Conservation (phyloP, 2,113 vertebrate genomes). For the Corythornis madagascariensis region DNA sequence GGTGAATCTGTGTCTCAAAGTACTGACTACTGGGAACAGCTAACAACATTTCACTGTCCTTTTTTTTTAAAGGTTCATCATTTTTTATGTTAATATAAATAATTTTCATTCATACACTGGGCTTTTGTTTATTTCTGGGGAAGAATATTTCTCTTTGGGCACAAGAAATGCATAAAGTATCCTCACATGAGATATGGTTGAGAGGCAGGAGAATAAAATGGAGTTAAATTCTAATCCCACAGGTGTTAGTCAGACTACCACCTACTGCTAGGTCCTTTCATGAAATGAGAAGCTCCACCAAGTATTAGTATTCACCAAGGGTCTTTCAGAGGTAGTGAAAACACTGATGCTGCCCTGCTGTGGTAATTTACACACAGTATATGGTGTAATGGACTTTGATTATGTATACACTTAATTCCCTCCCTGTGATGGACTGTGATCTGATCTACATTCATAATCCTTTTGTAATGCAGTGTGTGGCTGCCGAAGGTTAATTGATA, state of each 20-base stretch:
- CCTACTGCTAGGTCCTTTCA: not conserved
- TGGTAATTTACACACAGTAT: conserved; percentile 28
- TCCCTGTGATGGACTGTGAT: conserved; percentile 51
- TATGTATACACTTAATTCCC: conserved; percentile 53
- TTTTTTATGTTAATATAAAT: not conserved
- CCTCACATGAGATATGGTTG: not conserved
- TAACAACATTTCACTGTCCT: conserved; percentile 25
- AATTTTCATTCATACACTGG: not conserved
- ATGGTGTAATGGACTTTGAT: conserved; percentile 45
- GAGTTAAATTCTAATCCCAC: not conserved
- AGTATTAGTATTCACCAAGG: not conserved
- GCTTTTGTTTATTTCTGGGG: not conserved
- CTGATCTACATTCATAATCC: conserved; percentile 62
- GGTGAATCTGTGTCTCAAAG: conserved; percentile 3
- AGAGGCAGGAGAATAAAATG: not conserved
- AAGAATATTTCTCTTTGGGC: not conserved
- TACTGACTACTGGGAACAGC: not conserved
- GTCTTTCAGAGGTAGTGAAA: not conserved
- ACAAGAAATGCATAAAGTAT: not conserved
- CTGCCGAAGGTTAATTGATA: conserved; percentile 57
- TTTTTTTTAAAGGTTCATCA: not conserved
- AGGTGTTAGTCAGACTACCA: not conserved
- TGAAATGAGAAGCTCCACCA: not conserved
- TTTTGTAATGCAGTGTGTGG: conserved; percentile 44
- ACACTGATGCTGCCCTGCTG: conserved; percentile 16